Evolutionary conservation across 2,113 vertebrate genomes (phyloP).

Genomic region (Atrichornis clamosus): DNA sequence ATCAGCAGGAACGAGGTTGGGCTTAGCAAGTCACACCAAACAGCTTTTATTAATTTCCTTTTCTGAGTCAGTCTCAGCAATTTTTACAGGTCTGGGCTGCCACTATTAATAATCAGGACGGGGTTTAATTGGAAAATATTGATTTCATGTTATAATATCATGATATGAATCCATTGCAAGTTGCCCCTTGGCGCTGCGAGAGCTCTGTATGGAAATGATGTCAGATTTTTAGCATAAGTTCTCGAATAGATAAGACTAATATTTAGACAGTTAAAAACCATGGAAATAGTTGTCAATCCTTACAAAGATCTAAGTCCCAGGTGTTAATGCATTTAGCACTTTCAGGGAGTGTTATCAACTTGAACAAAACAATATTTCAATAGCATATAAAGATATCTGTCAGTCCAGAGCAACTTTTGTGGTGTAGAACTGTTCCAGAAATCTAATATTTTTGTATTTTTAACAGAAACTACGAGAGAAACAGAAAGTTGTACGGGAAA

Average conservation of each 20-base stretch:
- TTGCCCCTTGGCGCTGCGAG: background rate
- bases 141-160: background rate
- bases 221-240: background rate
- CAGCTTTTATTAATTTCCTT: background rate
- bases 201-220: background rate
- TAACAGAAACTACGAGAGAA: constrained; percentile 90
- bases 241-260: background rate
- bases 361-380: background rate
- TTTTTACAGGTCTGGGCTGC: background rate
- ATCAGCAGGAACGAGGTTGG: background rate
- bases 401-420: background rate
- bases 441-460: background rate
- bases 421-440: background rate
- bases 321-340: background rate
- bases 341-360: background rate
- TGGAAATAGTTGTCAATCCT: background rate
- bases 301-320: background rate
- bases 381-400: background rate
- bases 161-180: background rate
- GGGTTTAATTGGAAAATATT: background rate
- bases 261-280: background rate
- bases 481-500: constrained; percentile 89
- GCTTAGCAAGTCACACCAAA: background rate
- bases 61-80: background rate
- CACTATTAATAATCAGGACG: background rate